Conservation (phyloP, 2,888 invertebrate genomes). For the Mythimna pallens region DNA sequence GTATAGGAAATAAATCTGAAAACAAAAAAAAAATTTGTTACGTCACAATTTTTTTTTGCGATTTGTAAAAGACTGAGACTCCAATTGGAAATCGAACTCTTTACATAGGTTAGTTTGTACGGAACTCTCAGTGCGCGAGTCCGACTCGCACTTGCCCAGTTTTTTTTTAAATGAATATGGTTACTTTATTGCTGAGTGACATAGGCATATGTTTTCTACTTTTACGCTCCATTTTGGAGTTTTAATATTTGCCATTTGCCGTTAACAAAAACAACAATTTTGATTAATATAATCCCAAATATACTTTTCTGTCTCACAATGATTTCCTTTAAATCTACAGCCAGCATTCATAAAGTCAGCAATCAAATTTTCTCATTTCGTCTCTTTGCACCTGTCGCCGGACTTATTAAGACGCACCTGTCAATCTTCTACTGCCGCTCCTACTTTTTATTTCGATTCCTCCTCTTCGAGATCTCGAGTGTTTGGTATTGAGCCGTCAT, state of each 20-base stretch:
- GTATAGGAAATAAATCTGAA: too few species aligned
- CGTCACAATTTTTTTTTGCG: too few species aligned
- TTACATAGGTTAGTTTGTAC: too few species aligned
- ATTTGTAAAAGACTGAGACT: too few species aligned
- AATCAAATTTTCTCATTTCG: slow-evolving; percentile 89
- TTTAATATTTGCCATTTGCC: background rate
- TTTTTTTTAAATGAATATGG: too few species aligned
- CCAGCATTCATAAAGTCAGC: slow-evolving; percentile 76
- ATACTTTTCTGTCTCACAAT: slow-evolving; percentile 14
- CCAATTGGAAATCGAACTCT: too few species aligned
- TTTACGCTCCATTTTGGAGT: too few species aligned
- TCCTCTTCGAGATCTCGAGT: slow-evolving; percentile 81
- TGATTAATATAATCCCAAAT: slow-evolving; percentile 9
- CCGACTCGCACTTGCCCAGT: too few species aligned
- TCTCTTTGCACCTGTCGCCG: slow-evolving; percentile 83
- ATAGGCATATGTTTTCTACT: too few species aligned
- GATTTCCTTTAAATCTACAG: slow-evolving; percentile 62
- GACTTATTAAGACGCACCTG: slow-evolving; percentile 90
- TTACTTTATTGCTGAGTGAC: too few species aligned
- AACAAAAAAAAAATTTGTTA: too few species aligned
- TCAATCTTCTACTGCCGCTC: slow-evolving; percentile 84
- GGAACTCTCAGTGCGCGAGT: too few species aligned
- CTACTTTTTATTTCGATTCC: slow-evolving; percentile 84
- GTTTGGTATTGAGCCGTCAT: slow-evolving; percentile 78
- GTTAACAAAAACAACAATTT: background rate